Evolutionary conservation across 2,888 invertebrate species (phyloP).

Genomic region (Sarcophaga carnaria): DNA sequence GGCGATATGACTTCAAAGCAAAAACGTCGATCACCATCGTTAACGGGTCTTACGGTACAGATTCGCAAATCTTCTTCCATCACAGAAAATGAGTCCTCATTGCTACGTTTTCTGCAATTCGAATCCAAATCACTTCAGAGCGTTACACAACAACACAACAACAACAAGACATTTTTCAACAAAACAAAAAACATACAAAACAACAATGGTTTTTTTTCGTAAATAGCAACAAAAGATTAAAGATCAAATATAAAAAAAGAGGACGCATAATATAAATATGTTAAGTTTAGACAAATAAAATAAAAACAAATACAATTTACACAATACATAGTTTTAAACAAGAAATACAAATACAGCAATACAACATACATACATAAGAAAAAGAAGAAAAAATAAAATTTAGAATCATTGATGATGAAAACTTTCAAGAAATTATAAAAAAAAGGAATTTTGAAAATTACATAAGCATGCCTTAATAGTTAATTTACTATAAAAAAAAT

Average conservation of each 20-base stretch:
- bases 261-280: constrained; percentile 48
- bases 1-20: constrained; percentile 98
- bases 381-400: constrained; percentile 65
- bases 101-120: constrained; percentile 87
- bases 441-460: constrained; percentile 54
- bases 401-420: constrained; percentile 53
- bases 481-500: background rate
- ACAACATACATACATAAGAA: constrained; percentile 59
- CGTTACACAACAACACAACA: constrained; percentile 76
- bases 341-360: constrained; percentile 38
- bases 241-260: constrained; percentile 10
- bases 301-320: constrained; percentile 24
- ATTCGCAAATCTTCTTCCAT: constrained; percentile 98
- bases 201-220: constrained; percentile 53
- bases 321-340: constrained; percentile 57
- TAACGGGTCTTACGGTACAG: constrained; percentile 95
- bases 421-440: constrained; percentile 27
- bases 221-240: constrained; percentile 65
- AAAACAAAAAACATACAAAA: constrained; percentile 68
- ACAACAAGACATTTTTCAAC: constrained; percentile 67
- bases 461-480: constrained; percentile 57
- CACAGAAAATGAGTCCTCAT: constrained; percentile 92
- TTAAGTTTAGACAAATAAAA: constrained; percentile 44
- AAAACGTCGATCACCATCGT: constrained; percentile 94
- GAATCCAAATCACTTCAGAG: constrained; percentile 82